Evolutionary conservation across 2,888 invertebrate genomes (phyloP).

Genomic region (Melinaea menophilus): DNA sequence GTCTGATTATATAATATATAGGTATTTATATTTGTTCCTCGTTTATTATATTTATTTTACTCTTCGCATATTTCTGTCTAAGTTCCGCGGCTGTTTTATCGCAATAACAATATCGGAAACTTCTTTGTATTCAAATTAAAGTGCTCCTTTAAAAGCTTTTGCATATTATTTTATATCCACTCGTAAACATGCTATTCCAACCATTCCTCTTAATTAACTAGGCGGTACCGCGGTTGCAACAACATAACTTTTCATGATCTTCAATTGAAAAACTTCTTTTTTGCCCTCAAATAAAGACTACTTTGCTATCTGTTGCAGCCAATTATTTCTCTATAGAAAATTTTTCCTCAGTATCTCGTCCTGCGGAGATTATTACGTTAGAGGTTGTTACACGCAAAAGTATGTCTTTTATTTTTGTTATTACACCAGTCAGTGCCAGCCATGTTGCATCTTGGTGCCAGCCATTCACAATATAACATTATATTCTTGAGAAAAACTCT

Average conservation of each 20-base stretch:
- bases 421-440: neutral
- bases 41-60: too few species aligned
- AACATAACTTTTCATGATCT: conserved; percentile 4
- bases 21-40: too few species aligned
- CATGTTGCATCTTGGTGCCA: too few species aligned
- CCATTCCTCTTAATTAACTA: conserved; percentile 23
- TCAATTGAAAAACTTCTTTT: neutral
- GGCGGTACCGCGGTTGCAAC: conserved; percentile 2
- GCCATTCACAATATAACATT: too few species aligned
- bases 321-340: conserved; percentile 4
- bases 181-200: conserved; percentile 16
- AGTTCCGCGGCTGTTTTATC: too few species aligned
- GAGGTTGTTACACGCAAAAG: conserved; percentile 1
- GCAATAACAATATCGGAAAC: neutral
- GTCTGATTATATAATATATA: too few species aligned
- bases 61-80: too few species aligned
- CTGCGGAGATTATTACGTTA: conserved; percentile 1
- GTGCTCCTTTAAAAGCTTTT: neutral
- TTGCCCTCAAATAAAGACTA: neutral
- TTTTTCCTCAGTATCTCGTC: neutral
- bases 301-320: neutral
- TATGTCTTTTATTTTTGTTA: conserved; percentile 1
- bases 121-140: neutral
- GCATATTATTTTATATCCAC: conserved; percentile 4
- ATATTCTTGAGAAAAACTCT: too few species aligned